These are phyloP conservation scores for Vireo altiloquus DNA, from an alignment of 2,113 vertebrate species.

Conservation along the genomic window DNA sequence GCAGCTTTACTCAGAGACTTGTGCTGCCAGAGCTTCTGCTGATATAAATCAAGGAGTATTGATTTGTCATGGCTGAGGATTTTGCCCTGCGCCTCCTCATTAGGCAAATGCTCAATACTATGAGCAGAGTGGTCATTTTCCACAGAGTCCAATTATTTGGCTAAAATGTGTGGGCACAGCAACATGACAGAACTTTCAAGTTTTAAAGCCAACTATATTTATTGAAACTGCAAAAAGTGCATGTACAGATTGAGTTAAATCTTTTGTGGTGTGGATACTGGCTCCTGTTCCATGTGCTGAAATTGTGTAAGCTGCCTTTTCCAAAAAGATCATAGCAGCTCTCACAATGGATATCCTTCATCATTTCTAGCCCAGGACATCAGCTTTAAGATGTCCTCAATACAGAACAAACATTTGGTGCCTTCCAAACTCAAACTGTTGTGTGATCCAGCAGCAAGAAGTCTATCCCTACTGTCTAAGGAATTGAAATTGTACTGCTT, in stretches of 20 bases:
- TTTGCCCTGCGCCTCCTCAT: background rate
- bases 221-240: background rate
- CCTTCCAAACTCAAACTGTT: background rate
- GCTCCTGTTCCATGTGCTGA: background rate
- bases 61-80: background rate
- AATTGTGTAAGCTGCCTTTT: background rate
- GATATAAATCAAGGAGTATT: background rate
- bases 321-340: background rate
- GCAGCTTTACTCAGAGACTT: background rate
- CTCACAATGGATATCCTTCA: background rate
- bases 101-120: background rate
- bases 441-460: background rate
- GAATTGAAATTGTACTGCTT: background rate
- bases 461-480: background rate
- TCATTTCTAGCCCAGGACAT: background rate
- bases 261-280: background rate
- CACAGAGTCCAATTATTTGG: accelerated
- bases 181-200: background rate
- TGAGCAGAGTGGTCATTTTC: background rate
- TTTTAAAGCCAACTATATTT: background rate
- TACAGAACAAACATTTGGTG: background rate
- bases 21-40: background rate
- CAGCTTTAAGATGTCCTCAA: background rate
- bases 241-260: background rate
- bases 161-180: background rate